A percentile compares a stretch with the other conserved stretches of the same genome.
These are phyloP conservation scores for Pterostichus niger DNA, from an alignment of 2,888 invertebrate species.

Conservation along the genomic window DNA sequence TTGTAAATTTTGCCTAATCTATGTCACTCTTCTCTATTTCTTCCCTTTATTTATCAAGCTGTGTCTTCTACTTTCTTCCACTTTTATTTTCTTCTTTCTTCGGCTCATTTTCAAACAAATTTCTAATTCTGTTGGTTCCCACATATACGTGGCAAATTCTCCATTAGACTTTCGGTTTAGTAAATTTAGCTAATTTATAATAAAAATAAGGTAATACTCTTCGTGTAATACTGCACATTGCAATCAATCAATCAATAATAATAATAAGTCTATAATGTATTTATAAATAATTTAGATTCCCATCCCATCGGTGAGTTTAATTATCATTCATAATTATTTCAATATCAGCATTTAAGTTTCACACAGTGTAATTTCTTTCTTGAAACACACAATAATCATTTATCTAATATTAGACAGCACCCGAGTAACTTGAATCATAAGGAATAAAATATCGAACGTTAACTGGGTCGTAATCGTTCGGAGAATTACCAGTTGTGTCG, in stretches of 20 bases:
- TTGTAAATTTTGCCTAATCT: too few relatives aligned
- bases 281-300: background rate
- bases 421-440: background rate
- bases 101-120: too few relatives aligned
- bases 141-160: too few relatives aligned
- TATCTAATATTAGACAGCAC: slow-evolving; percentile 27
- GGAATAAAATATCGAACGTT: slow-evolving; percentile 26
- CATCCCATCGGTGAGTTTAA: background rate
- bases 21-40: too few relatives aligned
- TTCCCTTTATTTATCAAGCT: too few relatives aligned
- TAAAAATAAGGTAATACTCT: too few relatives aligned
- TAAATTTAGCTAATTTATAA: too few relatives aligned
- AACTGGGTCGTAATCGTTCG: background rate
- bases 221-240: too few relatives aligned
- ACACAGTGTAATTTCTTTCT: background rate
- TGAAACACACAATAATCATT: background rate
- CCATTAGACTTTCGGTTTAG: too few relatives aligned
- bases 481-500: background rate
- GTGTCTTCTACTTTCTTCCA: too few relatives aligned
- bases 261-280: background rate
- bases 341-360: slow-evolving; percentile 19
- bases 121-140: too few relatives aligned
- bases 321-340: slow-evolving; percentile 44
- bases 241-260: background rate
- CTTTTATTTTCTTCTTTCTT: too few relatives aligned